Evolutionary conservation across 2,888 invertebrate genomes (phyloP), one percentile per base, ranked within the genome.

Genomic region (Chorisops tibialis): DNA sequence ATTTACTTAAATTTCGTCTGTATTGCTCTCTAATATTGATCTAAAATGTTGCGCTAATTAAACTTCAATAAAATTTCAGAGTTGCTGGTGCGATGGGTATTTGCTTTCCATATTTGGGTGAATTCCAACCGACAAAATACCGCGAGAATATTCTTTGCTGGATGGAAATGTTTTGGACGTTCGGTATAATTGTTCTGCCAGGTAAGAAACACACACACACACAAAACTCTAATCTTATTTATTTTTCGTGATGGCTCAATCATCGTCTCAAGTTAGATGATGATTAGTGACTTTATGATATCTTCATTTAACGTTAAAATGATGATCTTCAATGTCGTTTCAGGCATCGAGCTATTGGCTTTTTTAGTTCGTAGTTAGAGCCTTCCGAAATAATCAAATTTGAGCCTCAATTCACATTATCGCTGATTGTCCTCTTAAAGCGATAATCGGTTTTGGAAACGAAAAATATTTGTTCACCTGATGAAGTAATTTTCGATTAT

Each of bases 141-240:
- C 82, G 91, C 73, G 90, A 90, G 75, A 88, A 86, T 70, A 88
- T 88, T 72, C 82, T 90, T 63, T 89, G 89, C 77, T 89, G 89
- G 88, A 88, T 91, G 88, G 90, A 90, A 81, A 81, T 90, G 80
- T 90, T 90, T 79, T 91, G 91, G 91, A 89, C 89, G 37, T 77
- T 88, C 49, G 90, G 90, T 65, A 88, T 90, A 59, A 88, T 90
- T 69, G 74, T 84, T 66, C 76, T 90, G 61, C 90, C 90, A 72
- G 80, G 89, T 89, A 79, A 81, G 82, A 71, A 64, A 51, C 49
- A 50, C 56, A n/a, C 48, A 30, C 22, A 14, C 12, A 14, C 5
- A 24, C 7, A 61, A 59, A 65, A 64, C 61, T 16, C 35, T 24
- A 56, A 37, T 51, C 18, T 50, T 64, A 61, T 49, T 50, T 51